Evolutionary conservation across 2,888 invertebrate genomes (phyloP), one percentile per base, ranked within the genome.

Genomic region (Heliconius ethilla): DNA sequence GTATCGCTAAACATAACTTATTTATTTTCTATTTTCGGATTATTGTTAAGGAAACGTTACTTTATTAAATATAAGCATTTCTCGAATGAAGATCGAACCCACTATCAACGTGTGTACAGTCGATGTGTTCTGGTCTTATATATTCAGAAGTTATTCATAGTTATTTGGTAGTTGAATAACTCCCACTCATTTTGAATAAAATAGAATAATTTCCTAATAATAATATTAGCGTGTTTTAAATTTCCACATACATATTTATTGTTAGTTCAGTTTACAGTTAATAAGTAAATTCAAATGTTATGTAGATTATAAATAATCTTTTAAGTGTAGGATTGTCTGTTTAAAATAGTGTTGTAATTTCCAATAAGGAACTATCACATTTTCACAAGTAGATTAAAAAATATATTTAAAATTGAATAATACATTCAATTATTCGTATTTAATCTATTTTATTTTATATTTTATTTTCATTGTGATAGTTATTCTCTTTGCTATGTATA

Each of bases 401-500:
- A 69, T 7, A 11, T 40, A 69, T 29, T 65, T 65, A 22, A 65
- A 18, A 63, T 62, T 62, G 5, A 27, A 67, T n/a, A 67, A 11
- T n/a, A 67, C 13, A 40, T 25, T 40, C 13, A 25, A n/a, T 13
- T 69, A 37, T n/a, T 69, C 15, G 15, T 69, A n/a, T 69, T 25
- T 40, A 25, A 69, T 69, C 25, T 40, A 40, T 29, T 69, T 37
- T 55, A 29, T 55, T 2, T 25, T 11, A 51, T 51, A 13, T 70
- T 29, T 72, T 59, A 63, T 51, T 59, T 72, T 72, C 62, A 66
- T 78, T 76, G 76, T 80, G 66, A 78, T 55, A 80, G 65, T 18
- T 65, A 55, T 78, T 63, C 63, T 70, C 70, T 70, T 59, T 70
- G 76, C 62, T 72, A 59, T 72, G 59, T 72, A 59, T 72, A 72